Percentiles rank a stretch among this genome's conserved stretches.
Evolutionary conservation across 2,113 vertebrate species (phyloP).

Genomic region (Vombatus ursinus): DNA sequence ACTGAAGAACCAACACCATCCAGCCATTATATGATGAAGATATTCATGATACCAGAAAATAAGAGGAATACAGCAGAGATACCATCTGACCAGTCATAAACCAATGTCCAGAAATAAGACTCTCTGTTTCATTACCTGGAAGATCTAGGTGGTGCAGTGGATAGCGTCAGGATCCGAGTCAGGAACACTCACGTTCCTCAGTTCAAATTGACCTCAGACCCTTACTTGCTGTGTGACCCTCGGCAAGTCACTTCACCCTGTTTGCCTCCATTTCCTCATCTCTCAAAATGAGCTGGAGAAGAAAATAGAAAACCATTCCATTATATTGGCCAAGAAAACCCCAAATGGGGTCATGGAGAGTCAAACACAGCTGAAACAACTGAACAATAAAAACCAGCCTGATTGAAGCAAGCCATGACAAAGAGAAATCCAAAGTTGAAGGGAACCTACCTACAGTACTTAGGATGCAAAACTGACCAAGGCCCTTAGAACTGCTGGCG

Average conservation of each 20-base stretch:
- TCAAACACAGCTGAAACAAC: not conserved
- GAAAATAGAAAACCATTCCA: not conserved
- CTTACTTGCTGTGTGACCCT: not conserved
- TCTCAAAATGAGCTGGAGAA: not conserved
- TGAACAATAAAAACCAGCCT: not conserved
- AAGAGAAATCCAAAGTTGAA: not conserved
- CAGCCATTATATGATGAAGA: not conserved
- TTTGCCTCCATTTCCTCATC: not conserved
- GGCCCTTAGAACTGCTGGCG: not conserved
- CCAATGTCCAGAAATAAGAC: not conserved
- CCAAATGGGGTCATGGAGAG: not conserved
- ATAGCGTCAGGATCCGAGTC: not conserved
- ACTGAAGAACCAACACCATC: not conserved
- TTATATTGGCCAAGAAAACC: not conserved
- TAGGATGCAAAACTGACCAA: not conserved
- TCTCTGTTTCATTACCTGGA: not conserved
- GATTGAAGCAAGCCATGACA: not conserved
- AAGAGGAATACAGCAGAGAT: not conserved
- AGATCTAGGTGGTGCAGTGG: too few species aligned
- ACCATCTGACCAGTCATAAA: not conserved
- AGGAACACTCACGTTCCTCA: not conserved
- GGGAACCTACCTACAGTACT: not conserved
- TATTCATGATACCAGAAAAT: not conserved
- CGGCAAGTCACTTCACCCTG: not conserved
- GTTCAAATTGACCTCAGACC: not conserved